Evolutionary conservation across 2,797 vertebrate species (phyloP), one percentile per base, ranked within the genome.

Genomic region (Tapirus indicus): DNA sequence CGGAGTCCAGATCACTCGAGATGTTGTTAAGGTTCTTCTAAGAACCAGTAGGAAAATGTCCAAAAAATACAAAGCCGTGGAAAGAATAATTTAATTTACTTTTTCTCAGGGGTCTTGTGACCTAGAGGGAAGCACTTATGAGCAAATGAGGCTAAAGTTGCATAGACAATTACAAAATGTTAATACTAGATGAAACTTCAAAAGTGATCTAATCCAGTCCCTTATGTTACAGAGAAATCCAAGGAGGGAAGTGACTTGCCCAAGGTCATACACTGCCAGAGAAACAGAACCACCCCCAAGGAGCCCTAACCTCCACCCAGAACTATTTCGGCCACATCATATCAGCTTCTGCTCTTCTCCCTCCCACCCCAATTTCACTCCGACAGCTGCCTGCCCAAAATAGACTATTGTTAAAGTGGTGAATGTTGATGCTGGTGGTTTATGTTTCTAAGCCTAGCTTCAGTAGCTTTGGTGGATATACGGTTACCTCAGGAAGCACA

Each of bases 361-460:
- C 32, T 71, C 35, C 44, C n/a, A 7, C 68, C 47, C 44, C n/a
- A 80, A 0, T 78, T 66, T 95, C 80, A 66, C 85, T 44, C 78
- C 56, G 82, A 95, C 78, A 94, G 69, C 88, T 56, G 74, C 54
- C 85, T 87, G 49, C 95, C 88, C 62, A 92, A 90, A 62, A 25
- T 52, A 92, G 74, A 49, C n/a, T 38, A 17, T 87, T 88, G 75
- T 94, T 69, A 49, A 80, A 77, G 78, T 11, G 11, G 41, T 41
- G 29, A 89, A 47, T 27, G 68, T 77, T 21, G 3, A 78, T 86
- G n/a, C 32, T 1, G 0, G 35, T 79, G 32, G 47, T 58, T 93
- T 8, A 0, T 69, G 60, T 91, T 62, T 18, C 29, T 35, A 58
- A 90, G 49, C n/a, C 47, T 14, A 11, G 64, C 49, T 77, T 68